Base-by-base conservation (phyloP, 2,113 vertebrate species). In the Pelmatolapia mariae region DNA sequence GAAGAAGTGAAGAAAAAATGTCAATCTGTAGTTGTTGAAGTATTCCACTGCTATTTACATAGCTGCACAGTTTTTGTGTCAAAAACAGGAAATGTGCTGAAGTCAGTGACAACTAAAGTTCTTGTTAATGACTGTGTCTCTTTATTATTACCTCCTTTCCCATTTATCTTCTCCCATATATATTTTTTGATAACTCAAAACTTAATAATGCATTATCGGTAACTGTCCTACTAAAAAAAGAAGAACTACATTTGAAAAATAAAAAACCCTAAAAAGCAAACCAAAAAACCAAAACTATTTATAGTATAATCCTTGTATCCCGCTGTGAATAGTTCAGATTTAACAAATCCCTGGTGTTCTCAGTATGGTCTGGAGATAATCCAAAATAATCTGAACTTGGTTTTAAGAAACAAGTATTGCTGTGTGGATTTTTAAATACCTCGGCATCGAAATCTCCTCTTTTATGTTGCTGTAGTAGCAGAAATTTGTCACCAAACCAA, bases 241-340 rank as follows among this genome's bases (percentile, higher is more conserved):
- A 89, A 13, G 26, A 61, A 85, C 40, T 3, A 16, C 22, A 54
- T 63, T 36, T 19, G 50, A 18, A 45, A 3, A 71, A 10, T n/a
- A 18, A 86, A 73, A 45, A 73, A 7, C 15, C 18, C 18, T n/a
- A 66, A 66, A 66, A 38, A 66, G 31, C 61, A 38, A 38, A 66
- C 1, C 31, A 66, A n/a, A 63, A 73, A 29, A 2, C 1, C 12
- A 12, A 84, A 45, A 31, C 36, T 22, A 71, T 85, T 22, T 26
- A 10, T 5, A 38, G 29, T 45, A 76, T 1, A 87, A 88, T 85
- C 83, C 59, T 63, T 52, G 8, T 4, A 56, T 13, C 2, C 45
- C 18, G 0, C 71, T 61, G n/a, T 29, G 45, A 78, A 50, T 31
- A 18, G 10, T 54, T 86, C 10, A 36, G 16, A 38, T 79, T 45